phyloP scores from a whole-genome alignment of 2,113 vertebrate species.

The Piaya cayana region DNA sequence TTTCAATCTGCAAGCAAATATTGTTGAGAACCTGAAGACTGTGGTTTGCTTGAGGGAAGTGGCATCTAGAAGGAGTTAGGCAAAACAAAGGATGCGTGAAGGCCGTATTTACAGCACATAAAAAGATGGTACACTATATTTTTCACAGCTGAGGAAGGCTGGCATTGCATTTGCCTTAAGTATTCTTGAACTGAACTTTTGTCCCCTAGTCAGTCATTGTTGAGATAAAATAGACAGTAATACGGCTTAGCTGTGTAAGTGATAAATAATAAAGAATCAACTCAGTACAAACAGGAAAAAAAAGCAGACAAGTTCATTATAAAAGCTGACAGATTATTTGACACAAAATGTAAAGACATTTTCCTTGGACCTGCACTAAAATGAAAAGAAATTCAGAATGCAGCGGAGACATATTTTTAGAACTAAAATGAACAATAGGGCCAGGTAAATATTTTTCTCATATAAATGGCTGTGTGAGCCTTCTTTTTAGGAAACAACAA shows the following conservation, averaged over 20 bases:
- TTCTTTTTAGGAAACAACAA: slow-evolving; percentile 32
- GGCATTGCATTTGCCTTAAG: background rate
- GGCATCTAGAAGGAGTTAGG: background rate
- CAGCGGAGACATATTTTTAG: background rate
- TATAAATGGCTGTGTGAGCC: slow-evolving; percentile 24
- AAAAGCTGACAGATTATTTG: background rate
- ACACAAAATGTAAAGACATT: background rate
- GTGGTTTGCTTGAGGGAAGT: background rate
- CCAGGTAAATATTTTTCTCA: background rate
- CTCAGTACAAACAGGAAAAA: background rate
- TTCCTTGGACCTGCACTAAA: background rate
- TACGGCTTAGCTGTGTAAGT: background rate
- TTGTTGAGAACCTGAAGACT: background rate
- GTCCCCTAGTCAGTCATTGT: background rate
- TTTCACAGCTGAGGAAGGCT: background rate
- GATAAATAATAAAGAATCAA: background rate
- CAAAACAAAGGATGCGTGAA: background rate
- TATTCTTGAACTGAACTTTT: background rate
- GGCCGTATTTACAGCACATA: background rate
- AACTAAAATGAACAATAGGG: background rate
- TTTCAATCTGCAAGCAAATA: background rate
- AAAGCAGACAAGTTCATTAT: background rate
- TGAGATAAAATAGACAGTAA: background rate
- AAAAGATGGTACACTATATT: background rate
- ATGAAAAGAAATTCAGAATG: background rate